Percentiles rank a stretch among this genome's conserved stretches.
Conservation (phyloP, 2,888 invertebrate genomes). For the Creontiades dilutus region DNA sequence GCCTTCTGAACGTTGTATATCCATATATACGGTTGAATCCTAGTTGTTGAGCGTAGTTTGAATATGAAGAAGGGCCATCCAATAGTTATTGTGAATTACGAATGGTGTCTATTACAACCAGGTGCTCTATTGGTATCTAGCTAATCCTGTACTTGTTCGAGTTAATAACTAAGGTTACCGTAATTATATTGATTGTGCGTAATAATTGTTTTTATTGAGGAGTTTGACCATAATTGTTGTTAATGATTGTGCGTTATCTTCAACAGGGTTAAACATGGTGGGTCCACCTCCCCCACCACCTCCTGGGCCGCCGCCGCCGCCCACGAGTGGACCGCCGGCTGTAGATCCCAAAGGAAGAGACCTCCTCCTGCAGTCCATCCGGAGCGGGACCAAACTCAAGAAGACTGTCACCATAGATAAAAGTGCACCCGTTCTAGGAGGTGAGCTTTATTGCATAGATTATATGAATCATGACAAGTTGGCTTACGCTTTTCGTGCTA, state of each 20-base stretch:
- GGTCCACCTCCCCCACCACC: constrained; percentile 75
- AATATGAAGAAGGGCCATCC: too few species aligned
- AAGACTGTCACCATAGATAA: constrained; percentile 94
- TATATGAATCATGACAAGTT: too few species aligned
- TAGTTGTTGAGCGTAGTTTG: too few species aligned
- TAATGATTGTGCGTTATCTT: background rate
- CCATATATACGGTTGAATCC: too few species aligned
- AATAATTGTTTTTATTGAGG: background rate
- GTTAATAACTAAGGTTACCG: too few species aligned
- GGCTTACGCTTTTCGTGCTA: too few species aligned
- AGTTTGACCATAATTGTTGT: background rate
- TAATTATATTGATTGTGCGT: background rate
- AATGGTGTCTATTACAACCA: too few species aligned
- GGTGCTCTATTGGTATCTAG: too few species aligned
- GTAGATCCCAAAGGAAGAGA: constrained; percentile 80
- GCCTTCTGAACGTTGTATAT: too few species aligned
- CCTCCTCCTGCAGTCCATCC: constrained; percentile 89
- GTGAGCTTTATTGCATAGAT: constrained; percentile 77
- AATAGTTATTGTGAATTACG: too few species aligned
- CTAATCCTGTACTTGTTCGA: too few species aligned
- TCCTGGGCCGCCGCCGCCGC: constrained; percentile 78
- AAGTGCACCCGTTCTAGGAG: constrained; percentile 89
- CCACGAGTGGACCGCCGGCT: constrained; percentile 82
- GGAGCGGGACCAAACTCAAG: constrained; percentile 89
- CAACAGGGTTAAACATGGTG: constrained; percentile 64